Evolutionary conservation across 2,113 vertebrate species (phyloP), one percentile per base, ranked within the genome.

Genomic region (Montifringilla adamsi): DNA sequence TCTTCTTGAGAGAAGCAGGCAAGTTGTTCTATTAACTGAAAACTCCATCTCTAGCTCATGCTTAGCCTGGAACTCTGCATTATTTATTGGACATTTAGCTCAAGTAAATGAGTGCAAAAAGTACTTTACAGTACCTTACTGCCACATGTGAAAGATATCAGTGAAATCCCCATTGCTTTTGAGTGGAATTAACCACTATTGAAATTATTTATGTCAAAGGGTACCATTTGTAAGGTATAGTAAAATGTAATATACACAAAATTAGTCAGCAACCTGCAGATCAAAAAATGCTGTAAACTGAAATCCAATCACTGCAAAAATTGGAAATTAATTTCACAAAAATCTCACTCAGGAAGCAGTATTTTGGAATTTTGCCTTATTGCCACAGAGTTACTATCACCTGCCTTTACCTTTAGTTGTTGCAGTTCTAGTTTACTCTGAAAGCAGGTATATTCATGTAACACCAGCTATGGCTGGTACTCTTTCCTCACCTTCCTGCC

Each of bases 31-130:
- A 31, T 82, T 78, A 86, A 69, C 83, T 73, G 63, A 84, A 74
- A 93, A 63, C 67, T 77, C 27, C 30, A 75, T 21, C 8, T 59
- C 59, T 60, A 41, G n/a, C 39, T 82, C 39, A 33, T 4, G 13
- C 60, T 87, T 74, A 78, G 66, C 55, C 50, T 92, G 60, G 41
- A 92, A 90, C 47, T 53, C 81, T 33, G 43, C 3, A 4, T 91
- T 95, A 93, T 95, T 95, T 92, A 89, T 75, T 87, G 80, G 52
- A 68, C 35, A 76, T 92, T 74, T 85, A 87, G 56, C 74, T 92
- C 47, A 85, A 90, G 59, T 89, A 92, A 94, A 39, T 81, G 47
- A 78, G 55, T 79, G 43, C 67, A 87, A 85, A 84, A 92, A 85
- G 44, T 70, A 44, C 33, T 94, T 87, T 72, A 77, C 28, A 62